Conservation (phyloP, 2,113 vertebrate species). For the Nansenia antarctica region DNA sequence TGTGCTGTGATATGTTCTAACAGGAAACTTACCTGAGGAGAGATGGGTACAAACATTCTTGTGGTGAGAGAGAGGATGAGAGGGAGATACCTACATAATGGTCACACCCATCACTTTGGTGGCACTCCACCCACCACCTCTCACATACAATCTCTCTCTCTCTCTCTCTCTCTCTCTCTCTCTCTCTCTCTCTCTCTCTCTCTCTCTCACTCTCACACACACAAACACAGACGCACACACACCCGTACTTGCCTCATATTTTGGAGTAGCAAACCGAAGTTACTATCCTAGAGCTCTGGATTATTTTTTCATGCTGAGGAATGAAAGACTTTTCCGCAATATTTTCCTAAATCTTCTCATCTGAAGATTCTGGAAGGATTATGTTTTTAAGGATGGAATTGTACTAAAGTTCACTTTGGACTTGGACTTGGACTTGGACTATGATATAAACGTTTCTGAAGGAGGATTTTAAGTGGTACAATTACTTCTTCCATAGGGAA, state of each 20-base stretch:
- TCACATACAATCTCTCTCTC: conserved; percentile 19
- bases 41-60: conserved; percentile 36
- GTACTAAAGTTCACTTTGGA: not conserved
- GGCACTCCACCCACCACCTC: conserved; percentile 40
- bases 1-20: not conserved
- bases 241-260: conserved; percentile 1
- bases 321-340: not conserved
- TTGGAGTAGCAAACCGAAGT: conserved; percentile 1
- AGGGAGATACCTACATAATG: conserved; percentile 62
- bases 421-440: not conserved
- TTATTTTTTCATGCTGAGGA: not conserved
- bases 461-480: conserved; percentile 25
- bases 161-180: conserved; percentile 23
- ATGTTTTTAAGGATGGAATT: conserved; percentile 2
- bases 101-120: conserved; percentile 57
- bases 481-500: conserved; percentile 49
- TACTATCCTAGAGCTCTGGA: conserved; percentile 11
- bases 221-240: conserved; percentile 12
- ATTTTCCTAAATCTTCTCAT: not conserved
- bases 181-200: conserved; percentile 25
- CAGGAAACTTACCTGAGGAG: conserved; percentile 48
- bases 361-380: not conserved
- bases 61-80: conserved; percentile 40
- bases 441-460: not conserved
- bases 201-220: conserved; percentile 21